phyloP scores from a whole-genome alignment of 2,113 vertebrate genomes.

The Numenius arquata region DNA sequence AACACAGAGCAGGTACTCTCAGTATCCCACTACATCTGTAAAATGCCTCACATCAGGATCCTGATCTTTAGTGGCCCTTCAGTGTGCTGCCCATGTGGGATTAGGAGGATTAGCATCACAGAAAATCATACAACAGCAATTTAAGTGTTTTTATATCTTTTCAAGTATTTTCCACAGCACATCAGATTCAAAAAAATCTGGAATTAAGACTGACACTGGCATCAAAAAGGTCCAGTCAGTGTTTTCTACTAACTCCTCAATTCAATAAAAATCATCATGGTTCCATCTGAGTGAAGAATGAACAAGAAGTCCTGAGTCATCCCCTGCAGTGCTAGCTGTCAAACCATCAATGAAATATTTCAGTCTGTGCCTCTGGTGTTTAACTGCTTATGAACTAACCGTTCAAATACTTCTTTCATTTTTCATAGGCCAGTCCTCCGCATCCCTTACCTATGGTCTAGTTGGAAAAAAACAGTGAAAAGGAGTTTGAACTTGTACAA shows the following conservation, averaged over 20 bases:
- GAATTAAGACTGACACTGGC: neutral
- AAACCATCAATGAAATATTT: conserved; percentile 34
- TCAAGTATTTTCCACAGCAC: neutral
- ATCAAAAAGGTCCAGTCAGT: neutral
- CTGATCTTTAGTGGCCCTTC: neutral
- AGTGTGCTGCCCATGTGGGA: fast-evolving
- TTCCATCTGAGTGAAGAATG: neutral
- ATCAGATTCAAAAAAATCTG: neutral
- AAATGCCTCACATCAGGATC: neutral
- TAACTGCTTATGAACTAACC: neutral
- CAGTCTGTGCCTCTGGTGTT: neutral
- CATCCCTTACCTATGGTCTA: neutral
- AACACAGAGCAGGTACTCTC: neutral
- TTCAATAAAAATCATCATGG: neutral
- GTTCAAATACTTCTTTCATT: neutral
- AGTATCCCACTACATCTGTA: neutral
- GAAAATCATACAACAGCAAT: neutral
- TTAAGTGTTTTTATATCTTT: neutral
- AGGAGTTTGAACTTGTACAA: neutral
- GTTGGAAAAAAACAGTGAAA: neutral
- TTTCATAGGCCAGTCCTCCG: neutral
- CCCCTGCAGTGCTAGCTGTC: conserved; percentile 3
- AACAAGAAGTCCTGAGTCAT: conserved; percentile 28
- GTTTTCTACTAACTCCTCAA: neutral
- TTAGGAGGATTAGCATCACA: neutral